A percentile compares a stretch with the other conserved stretches of the same genome.
These are phyloP conservation scores for Thomomys bottae DNA, from an alignment of 2,113 vertebrate species.

Conservation along the genomic window DNA sequence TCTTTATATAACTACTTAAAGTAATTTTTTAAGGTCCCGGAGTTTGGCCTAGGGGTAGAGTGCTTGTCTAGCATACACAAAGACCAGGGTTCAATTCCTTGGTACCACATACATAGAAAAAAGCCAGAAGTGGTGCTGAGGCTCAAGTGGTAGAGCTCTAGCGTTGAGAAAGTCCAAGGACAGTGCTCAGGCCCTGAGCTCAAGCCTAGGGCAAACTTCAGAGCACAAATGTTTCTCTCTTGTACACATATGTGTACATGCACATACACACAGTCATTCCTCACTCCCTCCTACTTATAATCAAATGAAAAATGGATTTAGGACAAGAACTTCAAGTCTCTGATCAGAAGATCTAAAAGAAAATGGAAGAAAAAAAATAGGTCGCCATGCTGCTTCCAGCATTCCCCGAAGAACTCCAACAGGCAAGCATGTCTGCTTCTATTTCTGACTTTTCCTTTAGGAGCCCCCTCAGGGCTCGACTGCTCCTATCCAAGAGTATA, in stretches of 20 bases:
- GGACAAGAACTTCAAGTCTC: slow-evolving; percentile 43
- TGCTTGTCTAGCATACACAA: too few species aligned
- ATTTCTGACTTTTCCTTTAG: slow-evolving; percentile 73
- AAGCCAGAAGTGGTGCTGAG: too few species aligned
- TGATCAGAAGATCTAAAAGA: neutral
- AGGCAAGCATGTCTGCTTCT: slow-evolving; percentile 29
- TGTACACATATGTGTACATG: neutral
- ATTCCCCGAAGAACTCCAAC: slow-evolving; percentile 47
- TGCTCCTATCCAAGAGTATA: slow-evolving; percentile 58
- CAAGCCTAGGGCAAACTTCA: neutral
- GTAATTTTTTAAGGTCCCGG: too few species aligned
- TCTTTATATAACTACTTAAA: too few species aligned
- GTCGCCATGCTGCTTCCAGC: slow-evolving; percentile 25
- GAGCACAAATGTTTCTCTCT: neutral
- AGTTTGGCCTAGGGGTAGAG: too few species aligned
- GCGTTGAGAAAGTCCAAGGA: too few species aligned
- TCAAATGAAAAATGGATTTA: slow-evolving; percentile 42
- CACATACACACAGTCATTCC: too few species aligned
- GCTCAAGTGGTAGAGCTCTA: too few species aligned
- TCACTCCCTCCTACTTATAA: neutral
- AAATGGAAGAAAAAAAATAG: slow-evolving; percentile 51
- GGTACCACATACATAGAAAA: too few species aligned
- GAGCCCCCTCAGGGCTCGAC: slow-evolving; percentile 64
- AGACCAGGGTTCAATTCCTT: too few species aligned
- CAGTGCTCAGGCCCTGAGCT: too few species aligned